Evolutionary conservation across 1,140 invertebrate species (phyloP).

Genomic region (Listronotus oregonensis): DNA sequence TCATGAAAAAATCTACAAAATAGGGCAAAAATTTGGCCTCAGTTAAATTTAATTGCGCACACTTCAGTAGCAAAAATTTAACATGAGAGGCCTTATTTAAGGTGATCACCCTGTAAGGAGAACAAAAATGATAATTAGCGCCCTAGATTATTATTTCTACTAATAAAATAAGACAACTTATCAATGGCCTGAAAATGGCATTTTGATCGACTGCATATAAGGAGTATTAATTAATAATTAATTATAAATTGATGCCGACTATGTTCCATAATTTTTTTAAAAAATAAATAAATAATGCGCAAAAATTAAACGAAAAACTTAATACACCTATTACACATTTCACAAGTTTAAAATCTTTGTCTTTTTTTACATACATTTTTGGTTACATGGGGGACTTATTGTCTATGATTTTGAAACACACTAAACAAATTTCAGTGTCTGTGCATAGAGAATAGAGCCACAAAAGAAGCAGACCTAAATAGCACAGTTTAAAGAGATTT

Average conservation of each 20-base stretch:
- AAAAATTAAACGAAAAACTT: conserved; percentile 4
- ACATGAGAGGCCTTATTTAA: too few relatives aligned
- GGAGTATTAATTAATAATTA: conserved; percentile 17
- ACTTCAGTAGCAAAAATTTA: too few relatives aligned
- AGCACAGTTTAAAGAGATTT: too few relatives aligned
- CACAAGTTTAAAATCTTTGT: conserved; percentile 24
- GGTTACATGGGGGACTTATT: conserved; percentile 32
- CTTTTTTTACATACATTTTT: conserved; percentile 36
- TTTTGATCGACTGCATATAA: conserved; percentile 28
- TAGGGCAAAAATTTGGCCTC: too few relatives aligned
- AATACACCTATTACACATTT: conserved; percentile 33
- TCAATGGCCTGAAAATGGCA: conserved; percentile 29
- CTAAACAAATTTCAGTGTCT: conserved; percentile 30
- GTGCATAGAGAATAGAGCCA: conserved; percentile 25
- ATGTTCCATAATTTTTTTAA: conserved; percentile 2
- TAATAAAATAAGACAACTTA: conserved; percentile 10
- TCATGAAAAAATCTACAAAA: too few relatives aligned
- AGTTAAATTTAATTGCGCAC: too few relatives aligned
- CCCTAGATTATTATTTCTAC: conserved; percentile 1
- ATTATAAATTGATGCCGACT: background rate
- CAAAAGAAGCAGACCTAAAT: conserved; percentile 23
- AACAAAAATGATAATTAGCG: background rate
- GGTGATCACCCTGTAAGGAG: too few relatives aligned
- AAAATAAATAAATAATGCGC: conserved; percentile 25
- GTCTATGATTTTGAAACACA: conserved; percentile 31